phyloP scores from a whole-genome alignment of 2,888 invertebrate species.

The Eustalomyia histrio region DNA sequence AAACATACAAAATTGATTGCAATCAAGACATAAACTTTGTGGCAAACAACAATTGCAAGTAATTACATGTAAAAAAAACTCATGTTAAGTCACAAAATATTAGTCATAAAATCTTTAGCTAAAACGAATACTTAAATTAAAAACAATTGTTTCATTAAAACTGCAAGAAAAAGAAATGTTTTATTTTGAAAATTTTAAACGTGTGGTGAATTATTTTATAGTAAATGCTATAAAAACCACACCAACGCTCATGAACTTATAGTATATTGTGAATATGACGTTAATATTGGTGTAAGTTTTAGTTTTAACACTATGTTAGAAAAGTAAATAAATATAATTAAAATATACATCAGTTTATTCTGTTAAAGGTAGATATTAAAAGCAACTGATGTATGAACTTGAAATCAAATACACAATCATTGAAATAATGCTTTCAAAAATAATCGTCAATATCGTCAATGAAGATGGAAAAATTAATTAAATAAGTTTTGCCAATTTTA shows the following conservation, averaged over 20 bases:
- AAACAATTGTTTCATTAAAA: slow-evolving; percentile 16
- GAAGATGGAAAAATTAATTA: too few relatives aligned
- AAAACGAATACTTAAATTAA: slow-evolving; percentile 8
- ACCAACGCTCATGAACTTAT: slow-evolving; percentile 44
- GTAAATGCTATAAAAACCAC: slow-evolving; percentile 25
- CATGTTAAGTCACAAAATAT: slow-evolving; percentile 48
- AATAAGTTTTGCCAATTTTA: too few relatives aligned
- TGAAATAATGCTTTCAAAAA: too few relatives aligned
- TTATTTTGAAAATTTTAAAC: slow-evolving; percentile 27
- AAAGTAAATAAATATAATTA: too few relatives aligned
- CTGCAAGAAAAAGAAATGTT: background rate
- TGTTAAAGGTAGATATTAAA: too few relatives aligned
- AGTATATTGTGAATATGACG: background rate
- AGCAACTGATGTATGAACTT: too few relatives aligned
- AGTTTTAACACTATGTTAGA: background rate
- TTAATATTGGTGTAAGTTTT: background rate
- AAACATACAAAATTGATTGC: slow-evolving; percentile 29
- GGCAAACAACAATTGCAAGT: slow-evolving; percentile 26
- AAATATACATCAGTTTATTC: too few relatives aligned
- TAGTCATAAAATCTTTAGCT: slow-evolving; percentile 43
- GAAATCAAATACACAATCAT: too few relatives aligned
- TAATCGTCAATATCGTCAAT: too few relatives aligned
- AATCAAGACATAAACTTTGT: slow-evolving; percentile 54
- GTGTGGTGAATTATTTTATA: slow-evolving; percentile 31
- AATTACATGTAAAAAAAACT: slow-evolving; percentile 46